Evolutionary conservation across 2,888 invertebrate species (phyloP).

Genomic region (Drosophila leonis): DNA sequence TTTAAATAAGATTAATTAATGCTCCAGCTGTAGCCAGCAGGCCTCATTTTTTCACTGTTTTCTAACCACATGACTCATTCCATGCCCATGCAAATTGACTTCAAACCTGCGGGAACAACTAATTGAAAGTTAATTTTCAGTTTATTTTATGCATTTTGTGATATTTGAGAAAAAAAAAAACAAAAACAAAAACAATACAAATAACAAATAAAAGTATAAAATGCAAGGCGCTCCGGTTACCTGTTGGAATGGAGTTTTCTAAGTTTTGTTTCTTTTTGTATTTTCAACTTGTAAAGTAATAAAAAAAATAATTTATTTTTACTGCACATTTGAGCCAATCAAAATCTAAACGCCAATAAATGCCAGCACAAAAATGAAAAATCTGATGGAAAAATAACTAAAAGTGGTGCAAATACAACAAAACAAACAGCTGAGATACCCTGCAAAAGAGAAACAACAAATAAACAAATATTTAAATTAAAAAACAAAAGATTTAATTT

Average conservation of each 20-base stretch:
- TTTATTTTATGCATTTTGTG: conserved; percentile 16
- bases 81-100: conserved; percentile 31
- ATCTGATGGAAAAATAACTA: conserved; percentile 62
- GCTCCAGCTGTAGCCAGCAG: conserved; percentile 53
- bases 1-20: conserved; percentile 78
- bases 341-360: conserved; percentile 76
- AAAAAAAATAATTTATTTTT: conserved; percentile 68
- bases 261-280: conserved; percentile 9
- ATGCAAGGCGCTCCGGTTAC: conserved; percentile 28
- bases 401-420: neutral
- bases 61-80: conserved; percentile 43
- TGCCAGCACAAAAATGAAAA: conserved; percentile 63
- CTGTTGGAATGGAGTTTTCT: conserved; percentile 36
- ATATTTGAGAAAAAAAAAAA: neutral
- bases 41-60: conserved; percentile 48
- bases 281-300: conserved; percentile 42
- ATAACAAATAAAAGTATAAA: neutral
- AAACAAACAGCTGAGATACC: conserved; percentile 14
- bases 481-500: neutral
- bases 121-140: conserved; percentile 51
- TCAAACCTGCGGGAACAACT: conserved; percentile 23
- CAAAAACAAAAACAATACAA: neutral
- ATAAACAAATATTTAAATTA: neutral
- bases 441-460: conserved; percentile 12
- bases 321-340: conserved; percentile 66